These are phyloP conservation scores for Tribolium castaneum DNA, from an alignment of 1,140 invertebrate genomes.

Conservation along the genomic window DNA sequence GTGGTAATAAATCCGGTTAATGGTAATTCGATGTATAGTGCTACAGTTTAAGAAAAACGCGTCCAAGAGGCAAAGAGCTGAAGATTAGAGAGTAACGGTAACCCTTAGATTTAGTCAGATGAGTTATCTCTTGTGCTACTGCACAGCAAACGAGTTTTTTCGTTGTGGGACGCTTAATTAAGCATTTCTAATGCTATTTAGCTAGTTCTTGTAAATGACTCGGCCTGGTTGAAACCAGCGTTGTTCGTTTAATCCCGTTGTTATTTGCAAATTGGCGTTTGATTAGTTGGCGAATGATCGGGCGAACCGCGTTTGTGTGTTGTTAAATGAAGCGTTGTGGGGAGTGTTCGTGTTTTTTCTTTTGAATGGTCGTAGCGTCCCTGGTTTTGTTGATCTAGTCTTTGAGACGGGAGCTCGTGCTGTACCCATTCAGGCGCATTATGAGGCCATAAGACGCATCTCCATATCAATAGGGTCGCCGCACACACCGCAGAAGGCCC, in stretches of 20 bases:
- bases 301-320: background rate
- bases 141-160: slow-evolving; percentile 3
- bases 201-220: background rate
- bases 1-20: background rate
- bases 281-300: background rate
- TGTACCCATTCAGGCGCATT: slow-evolving; percentile 34
- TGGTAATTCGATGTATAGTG: background rate
- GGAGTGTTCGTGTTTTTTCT: background rate
- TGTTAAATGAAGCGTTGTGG: slow-evolving; percentile 15
- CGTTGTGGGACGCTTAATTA: background rate
- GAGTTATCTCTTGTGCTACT: background rate
- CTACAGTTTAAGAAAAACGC: background rate
- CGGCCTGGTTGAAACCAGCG: background rate
- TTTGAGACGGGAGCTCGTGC: slow-evolving; percentile 15
- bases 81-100: background rate
- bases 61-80: background rate
- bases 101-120: slow-evolving; percentile 9
- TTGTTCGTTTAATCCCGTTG: background rate
- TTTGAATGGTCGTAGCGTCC: background rate
- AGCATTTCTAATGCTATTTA: background rate
- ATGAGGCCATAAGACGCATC: slow-evolving; percentile 31
- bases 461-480: slow-evolving; percentile 34
- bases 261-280: background rate
- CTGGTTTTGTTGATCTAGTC: too few species aligned
- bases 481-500: slow-evolving; percentile 31